Conservation (phyloP, 92 coral and sea anemone species). For the Porites evermanni region DNA sequence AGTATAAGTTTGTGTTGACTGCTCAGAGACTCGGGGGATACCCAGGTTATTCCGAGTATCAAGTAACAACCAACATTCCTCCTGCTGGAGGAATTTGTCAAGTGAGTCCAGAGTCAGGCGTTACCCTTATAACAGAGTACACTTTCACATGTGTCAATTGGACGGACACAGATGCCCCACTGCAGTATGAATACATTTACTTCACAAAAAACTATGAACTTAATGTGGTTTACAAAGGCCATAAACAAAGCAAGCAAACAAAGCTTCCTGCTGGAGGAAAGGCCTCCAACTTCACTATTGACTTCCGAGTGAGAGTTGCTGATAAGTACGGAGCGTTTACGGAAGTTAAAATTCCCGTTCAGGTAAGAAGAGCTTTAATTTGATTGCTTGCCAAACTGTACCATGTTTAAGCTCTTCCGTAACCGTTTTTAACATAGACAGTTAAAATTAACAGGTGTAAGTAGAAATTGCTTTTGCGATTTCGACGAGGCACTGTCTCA, state of each 20-base stretch:
- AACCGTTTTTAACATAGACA: too few species aligned
- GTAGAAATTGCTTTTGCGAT: too few species aligned
- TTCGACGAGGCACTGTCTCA: too few species aligned
- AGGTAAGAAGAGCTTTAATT: slow-evolving; percentile 34
- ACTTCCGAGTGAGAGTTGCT: slow-evolving; percentile 56
- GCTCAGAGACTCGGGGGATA: slow-evolving; percentile 51
- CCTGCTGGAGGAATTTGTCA: slow-evolving; percentile 68
- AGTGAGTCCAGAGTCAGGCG: slow-evolving; percentile 54
- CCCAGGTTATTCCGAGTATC: slow-evolving; percentile 57
- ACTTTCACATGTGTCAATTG: slow-evolving; percentile 66
- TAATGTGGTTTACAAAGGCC: slow-evolving; percentile 56
- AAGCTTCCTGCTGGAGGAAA: slow-evolving; percentile 67
- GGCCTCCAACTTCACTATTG: slow-evolving; percentile 19
- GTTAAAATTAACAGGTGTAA: too few species aligned
- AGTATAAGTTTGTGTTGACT: slow-evolving; percentile 33
- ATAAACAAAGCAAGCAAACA: slow-evolving; percentile 5
- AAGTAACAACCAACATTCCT: slow-evolving; percentile 53
- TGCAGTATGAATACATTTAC: slow-evolving; percentile 65
- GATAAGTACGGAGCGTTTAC: slow-evolving; percentile 64
- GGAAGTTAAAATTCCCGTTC: slow-evolving; percentile 50
- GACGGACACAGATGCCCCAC: slow-evolving; percentile 66
- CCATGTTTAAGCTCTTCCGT: too few species aligned
- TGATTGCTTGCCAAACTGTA: background rate
- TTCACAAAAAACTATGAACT: slow-evolving; percentile 41
- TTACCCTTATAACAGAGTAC: slow-evolving; percentile 65